A percentile compares a stretch with the other conserved stretches of the same genome.
Conservation (phyloP, 2,888 invertebrate species). For the Trachelus iudaicus region DNA sequence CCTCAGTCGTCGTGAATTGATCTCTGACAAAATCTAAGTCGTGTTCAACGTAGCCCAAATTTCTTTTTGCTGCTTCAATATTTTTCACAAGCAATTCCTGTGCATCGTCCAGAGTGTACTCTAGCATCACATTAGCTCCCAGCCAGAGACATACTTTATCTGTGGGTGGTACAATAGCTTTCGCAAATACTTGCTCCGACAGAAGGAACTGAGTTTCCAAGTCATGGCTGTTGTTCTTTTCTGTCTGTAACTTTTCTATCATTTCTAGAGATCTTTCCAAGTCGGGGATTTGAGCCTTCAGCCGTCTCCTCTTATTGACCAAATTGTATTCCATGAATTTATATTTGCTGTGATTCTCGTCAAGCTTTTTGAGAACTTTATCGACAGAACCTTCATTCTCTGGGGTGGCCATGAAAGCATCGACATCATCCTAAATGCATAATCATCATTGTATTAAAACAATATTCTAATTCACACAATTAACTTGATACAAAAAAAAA, state of each 20-base stretch:
- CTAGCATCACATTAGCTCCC: conserved; percentile 96
- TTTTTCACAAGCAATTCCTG: conserved; percentile 85
- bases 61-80: conserved; percentile 84
- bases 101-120: conserved; percentile 93
- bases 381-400: conserved; percentile 88
- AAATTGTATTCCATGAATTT: conserved; percentile 97
- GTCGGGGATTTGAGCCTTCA: conserved; percentile 95
- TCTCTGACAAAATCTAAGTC: conserved; percentile 96
- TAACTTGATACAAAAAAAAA: not conserved
- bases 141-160: conserved; percentile 88
- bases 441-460: not conserved
- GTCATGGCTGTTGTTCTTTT: conserved; percentile 75
- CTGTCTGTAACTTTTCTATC: conserved; percentile 87
- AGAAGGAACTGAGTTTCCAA: conserved; percentile 90
- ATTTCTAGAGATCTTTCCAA: conserved; percentile 90
- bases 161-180: conserved; percentile 89
- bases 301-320: conserved; percentile 83
- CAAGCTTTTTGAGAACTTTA: conserved; percentile 84
- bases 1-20: conserved; percentile 98
- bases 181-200: conserved; percentile 87
- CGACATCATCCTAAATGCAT: conserved; percentile 86
- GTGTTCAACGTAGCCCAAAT: conserved; percentile 86
- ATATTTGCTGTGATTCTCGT: conserved; percentile 95
- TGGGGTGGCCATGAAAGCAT: conserved; percentile 86
- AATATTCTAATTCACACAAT: not conserved